Percentiles rank a stretch among this genome's conserved stretches.
Evolutionary conservation across 2,797 vertebrate species (phyloP).

Genomic region (Cossypha heuglini): DNA sequence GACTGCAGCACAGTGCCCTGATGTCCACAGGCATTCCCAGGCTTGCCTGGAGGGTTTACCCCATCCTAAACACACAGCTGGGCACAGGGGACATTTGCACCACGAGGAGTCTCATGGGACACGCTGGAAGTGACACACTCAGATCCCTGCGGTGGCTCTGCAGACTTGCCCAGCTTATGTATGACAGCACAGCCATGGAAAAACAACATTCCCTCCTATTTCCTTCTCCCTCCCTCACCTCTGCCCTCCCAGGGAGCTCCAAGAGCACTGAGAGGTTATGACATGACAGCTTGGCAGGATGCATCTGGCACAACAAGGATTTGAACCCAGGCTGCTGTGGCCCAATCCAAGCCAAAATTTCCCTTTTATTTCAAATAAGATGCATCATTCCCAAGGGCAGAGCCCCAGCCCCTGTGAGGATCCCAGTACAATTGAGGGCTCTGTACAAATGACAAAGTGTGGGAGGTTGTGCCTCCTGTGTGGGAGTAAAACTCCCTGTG

Average conservation of each 20-base stretch:
- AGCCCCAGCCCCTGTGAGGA: neutral
- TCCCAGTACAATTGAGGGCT: neutral
- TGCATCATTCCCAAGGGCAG: neutral
- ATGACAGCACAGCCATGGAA: neutral
- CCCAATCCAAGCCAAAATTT: neutral
- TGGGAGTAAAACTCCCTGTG: neutral
- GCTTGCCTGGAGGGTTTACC: neutral
- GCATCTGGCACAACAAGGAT: neutral
- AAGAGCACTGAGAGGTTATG: neutral
- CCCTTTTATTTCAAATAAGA: neutral
- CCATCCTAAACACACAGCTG: neutral
- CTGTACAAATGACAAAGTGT: neutral
- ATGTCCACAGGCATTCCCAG: neutral
- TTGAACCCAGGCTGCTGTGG: neutral
- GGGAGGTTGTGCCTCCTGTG: neutral
- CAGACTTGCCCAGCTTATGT: neutral
- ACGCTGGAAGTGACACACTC: neutral
- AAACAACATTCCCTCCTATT: neutral
- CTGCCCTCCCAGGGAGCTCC: neutral
- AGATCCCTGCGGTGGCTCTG: neutral
- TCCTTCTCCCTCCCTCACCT: neutral
- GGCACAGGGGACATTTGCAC: neutral
- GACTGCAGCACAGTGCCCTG: neutral
- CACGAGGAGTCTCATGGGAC: fast-evolving
- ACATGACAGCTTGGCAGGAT: neutral